Conservation (phyloP, 2,113 vertebrate genomes). For the Coracopsis vasa region DNA sequence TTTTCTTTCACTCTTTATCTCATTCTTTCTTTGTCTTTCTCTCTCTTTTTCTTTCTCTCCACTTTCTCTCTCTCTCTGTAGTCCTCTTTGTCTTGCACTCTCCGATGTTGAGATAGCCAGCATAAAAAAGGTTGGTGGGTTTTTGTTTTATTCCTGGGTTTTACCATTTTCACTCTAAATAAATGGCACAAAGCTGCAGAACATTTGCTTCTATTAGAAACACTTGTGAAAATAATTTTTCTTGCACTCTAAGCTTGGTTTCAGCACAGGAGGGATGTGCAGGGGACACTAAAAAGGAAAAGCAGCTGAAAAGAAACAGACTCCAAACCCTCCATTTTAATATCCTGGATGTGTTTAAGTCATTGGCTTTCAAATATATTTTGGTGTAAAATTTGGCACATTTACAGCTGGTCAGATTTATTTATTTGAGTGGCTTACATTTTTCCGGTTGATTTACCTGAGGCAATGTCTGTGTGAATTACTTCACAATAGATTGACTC, state of each 20-base stretch:
- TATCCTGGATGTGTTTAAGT: constrained; percentile 49
- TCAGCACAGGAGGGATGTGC: constrained; percentile 22
- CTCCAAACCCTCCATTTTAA: constrained; percentile 38
- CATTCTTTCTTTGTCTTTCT: background rate
- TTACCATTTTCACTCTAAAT: background rate
- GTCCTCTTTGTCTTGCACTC: background rate
- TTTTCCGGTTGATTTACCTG: constrained; percentile 63
- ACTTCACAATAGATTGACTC: constrained; percentile 34
- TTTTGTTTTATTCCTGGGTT: background rate
- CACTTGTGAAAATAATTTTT: constrained; percentile 46
- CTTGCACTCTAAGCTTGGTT: background rate
- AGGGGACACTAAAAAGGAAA: constrained; percentile 29
- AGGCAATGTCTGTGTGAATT: constrained; percentile 46
- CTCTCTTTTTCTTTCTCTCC: background rate
- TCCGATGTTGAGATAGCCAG: background rate
- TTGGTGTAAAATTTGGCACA: constrained; percentile 66
- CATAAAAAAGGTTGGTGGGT: background rate
- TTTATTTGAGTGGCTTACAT: constrained; percentile 63
- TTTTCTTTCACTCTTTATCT: background rate
- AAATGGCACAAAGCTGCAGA: background rate
- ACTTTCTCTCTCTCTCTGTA: background rate
- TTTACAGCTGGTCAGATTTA: constrained; percentile 64
- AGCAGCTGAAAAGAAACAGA: constrained; percentile 53
- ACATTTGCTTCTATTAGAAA: constrained; percentile 9
- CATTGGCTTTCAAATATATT: constrained; percentile 65